Conservation (phyloP, 2,888 invertebrate species). For the Nymphalis c-album region DNA sequence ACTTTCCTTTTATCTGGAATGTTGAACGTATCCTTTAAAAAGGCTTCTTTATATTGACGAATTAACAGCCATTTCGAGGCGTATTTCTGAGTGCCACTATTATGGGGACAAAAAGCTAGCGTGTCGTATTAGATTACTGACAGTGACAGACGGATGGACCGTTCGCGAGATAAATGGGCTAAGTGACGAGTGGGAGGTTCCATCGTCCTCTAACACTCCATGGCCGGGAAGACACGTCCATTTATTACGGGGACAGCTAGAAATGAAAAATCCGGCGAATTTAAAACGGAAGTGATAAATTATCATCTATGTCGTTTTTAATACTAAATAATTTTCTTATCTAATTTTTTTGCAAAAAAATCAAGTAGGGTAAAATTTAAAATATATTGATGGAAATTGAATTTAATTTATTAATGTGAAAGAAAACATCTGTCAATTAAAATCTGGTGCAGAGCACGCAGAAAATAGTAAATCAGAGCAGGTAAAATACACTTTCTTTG, state of each 20-base stretch:
- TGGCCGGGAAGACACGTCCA: slow-evolving; percentile 58
- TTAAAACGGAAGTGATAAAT: slow-evolving; percentile 45
- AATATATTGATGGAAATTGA: too few species aligned
- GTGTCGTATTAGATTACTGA: slow-evolving; percentile 80
- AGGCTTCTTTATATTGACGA: slow-evolving; percentile 62
- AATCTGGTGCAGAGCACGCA: not conserved
- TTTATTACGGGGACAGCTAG: slow-evolving; percentile 65
- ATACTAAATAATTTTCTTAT: not conserved
- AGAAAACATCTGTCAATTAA: slow-evolving; percentile 22
- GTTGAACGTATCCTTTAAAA: slow-evolving; percentile 62
- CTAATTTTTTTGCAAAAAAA: too few species aligned
- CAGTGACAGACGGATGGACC: slow-evolving; percentile 76
- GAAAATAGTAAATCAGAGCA: not conserved
- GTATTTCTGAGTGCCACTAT: slow-evolving; percentile 68
- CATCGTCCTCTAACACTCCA: slow-evolving; percentile 48
- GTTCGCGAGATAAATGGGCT: slow-evolving; percentile 77
- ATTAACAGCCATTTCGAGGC: slow-evolving; percentile 69
- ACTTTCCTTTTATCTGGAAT: slow-evolving; percentile 52
- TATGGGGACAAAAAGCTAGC: slow-evolving; percentile 77
- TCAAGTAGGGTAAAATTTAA: not conserved
- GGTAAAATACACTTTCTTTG: too few species aligned
- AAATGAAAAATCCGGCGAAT: slow-evolving; percentile 69
- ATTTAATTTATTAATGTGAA: slow-evolving; percentile 19
- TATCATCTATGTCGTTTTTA: slow-evolving; percentile 18
- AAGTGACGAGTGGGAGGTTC: slow-evolving; percentile 76